Conservation (phyloP, 2,888 invertebrate genomes). For the Leucania comma region DNA sequence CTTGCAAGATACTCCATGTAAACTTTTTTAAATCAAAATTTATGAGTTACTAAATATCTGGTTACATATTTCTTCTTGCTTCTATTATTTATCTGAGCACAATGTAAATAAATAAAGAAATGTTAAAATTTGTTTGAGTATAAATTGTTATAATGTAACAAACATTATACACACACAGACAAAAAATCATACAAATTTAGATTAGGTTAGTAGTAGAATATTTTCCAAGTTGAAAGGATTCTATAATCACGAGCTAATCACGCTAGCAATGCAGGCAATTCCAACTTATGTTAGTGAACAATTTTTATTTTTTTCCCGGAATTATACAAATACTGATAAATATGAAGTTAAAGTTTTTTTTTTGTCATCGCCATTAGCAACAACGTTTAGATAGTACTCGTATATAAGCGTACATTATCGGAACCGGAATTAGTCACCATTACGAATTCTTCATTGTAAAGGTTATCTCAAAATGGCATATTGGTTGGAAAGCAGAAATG, state of each 20-base stretch:
- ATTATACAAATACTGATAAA: slow-evolving; percentile 19
- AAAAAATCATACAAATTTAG: too few species aligned
- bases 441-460: slow-evolving; percentile 5
- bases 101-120: too few species aligned
- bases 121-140: too few species aligned
- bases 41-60: too few species aligned
- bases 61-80: too few species aligned
- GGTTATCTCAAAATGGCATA: slow-evolving; percentile 28
- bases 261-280: not conserved
- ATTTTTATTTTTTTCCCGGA: not conserved
- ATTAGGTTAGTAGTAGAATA: not conserved
- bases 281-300: not conserved
- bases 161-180: too few species aligned
- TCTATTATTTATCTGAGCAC: too few species aligned
- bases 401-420: too few species aligned
- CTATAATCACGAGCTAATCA: slow-evolving; percentile 7
- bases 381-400: slow-evolving; percentile 3
- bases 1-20: too few species aligned
- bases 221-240: not conserved
- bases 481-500: slow-evolving; percentile 11
- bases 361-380: slow-evolving; percentile 20
- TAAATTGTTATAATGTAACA: too few species aligned
- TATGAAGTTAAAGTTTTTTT: slow-evolving; percentile 35
- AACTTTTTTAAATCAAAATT: too few species aligned
- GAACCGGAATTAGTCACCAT: slow-evolving; percentile 39